Percentiles rank a stretch among this genome's conserved stretches.
Evolutionary conservation across 2,113 vertebrate genomes (phyloP).

Genomic region (Sterrhoptilus dennistouni): DNA sequence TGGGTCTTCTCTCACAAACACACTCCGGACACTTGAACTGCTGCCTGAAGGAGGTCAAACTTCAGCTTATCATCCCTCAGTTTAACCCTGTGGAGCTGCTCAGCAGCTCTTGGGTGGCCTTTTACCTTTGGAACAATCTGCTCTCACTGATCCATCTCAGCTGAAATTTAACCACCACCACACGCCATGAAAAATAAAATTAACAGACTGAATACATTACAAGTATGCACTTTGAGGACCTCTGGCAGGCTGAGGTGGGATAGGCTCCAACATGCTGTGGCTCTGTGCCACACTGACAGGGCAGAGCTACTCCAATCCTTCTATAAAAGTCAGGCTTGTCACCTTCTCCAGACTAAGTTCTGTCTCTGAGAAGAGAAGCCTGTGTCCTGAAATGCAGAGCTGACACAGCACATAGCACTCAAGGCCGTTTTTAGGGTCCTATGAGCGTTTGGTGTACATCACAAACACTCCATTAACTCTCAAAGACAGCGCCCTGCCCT

Average conservation of each 20-base stretch:
- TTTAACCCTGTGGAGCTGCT: not conserved
- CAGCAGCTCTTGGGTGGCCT: not conserved
- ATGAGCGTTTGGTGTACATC: not conserved
- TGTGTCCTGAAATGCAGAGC: not conserved
- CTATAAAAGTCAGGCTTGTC: not conserved
- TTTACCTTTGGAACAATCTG: conserved; percentile 46
- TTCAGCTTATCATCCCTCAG: not conserved
- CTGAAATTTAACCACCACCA: conserved; percentile 14
- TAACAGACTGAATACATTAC: not conserved
- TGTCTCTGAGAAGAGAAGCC: not conserved
- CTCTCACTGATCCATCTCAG: not conserved
- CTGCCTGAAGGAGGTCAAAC: not conserved
- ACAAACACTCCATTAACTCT: not conserved
- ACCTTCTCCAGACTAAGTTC: not conserved
- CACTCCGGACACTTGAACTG: not conserved
- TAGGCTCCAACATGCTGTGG: not conserved
- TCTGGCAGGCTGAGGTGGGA: not conserved
- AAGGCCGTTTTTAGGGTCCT: not conserved
- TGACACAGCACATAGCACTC: not conserved
- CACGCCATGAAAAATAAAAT: not conserved
- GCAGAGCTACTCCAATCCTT: not conserved
- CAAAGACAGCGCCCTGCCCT: not conserved
- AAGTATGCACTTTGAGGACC: not conserved
- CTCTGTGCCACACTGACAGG: not conserved
- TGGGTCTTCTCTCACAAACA: not conserved